These are phyloP conservation scores for Neoscelio sp. DNA, from an alignment of 2,888 invertebrate genomes.

Conservation along the genomic window DNA sequence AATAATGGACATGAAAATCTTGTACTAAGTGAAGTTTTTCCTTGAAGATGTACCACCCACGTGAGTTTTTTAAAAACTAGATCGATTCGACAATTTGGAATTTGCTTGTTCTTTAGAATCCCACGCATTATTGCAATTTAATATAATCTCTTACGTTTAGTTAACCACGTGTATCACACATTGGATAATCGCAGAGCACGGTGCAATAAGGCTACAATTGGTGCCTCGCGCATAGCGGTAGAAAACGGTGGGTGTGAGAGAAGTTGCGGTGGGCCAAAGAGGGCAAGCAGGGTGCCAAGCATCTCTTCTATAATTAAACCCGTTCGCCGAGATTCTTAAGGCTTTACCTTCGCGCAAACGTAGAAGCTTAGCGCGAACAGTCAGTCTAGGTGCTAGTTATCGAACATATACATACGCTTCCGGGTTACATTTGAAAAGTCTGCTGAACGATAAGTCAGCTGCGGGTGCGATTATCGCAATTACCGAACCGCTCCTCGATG, in stretches of 20 bases:
- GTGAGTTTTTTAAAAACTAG: constrained; percentile 21
- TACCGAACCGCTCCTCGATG: constrained; percentile 40
- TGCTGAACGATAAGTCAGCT: constrained; percentile 57
- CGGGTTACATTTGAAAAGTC: constrained; percentile 64
- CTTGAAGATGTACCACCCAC: constrained; percentile 4
- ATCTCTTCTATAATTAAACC: constrained; percentile 65
- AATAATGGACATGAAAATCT: too few species aligned
- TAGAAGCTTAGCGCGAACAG: constrained; percentile 32
- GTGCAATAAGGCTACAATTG: constrained; percentile 45
- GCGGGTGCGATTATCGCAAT: constrained; percentile 59
- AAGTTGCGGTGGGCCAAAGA: constrained; percentile 59
- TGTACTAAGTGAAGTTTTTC: neutral
- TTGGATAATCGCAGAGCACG: constrained; percentile 39
- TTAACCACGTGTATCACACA: constrained; percentile 47
- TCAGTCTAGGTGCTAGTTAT: constrained; percentile 39
- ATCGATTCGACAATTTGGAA: neutral
- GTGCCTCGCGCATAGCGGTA: constrained; percentile 51
- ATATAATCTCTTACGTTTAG: constrained; percentile 50
- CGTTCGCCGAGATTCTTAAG: constrained; percentile 53
- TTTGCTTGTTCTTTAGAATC: constrained; percentile 7
- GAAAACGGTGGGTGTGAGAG: constrained; percentile 61
- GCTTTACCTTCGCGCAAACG: constrained; percentile 29
- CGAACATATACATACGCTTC: constrained; percentile 54
- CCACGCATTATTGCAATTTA: constrained; percentile 57
- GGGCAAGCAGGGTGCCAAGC: constrained; percentile 57